phyloP scores from a whole-genome alignment of 2,888 invertebrate genomes.

The Drosophila mulleri region DNA sequence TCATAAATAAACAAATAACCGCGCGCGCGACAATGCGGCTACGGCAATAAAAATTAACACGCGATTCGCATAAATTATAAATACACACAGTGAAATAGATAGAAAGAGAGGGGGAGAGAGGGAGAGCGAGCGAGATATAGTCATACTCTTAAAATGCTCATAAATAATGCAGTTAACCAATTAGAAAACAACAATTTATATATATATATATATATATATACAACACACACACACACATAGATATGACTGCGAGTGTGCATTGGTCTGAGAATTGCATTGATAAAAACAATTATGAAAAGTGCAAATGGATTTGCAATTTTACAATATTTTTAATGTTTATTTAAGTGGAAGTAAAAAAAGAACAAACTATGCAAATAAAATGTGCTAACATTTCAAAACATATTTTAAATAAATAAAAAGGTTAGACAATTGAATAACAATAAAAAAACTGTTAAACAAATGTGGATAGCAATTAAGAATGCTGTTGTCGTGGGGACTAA shows the following conservation, averaged over 20 bases:
- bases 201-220: background rate
- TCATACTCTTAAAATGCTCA: constrained; percentile 41
- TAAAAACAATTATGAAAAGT: constrained; percentile 55
- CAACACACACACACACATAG: background rate
- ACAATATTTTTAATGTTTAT: constrained; percentile 39
- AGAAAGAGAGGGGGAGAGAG: background rate
- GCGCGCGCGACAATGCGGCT: constrained; percentile 46
- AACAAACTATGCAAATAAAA: constrained; percentile 25
- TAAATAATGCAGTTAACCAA: constrained; percentile 65
- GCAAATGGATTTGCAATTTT: constrained; percentile 56
- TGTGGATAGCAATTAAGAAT: background rate
- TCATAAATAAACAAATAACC: constrained; percentile 55
- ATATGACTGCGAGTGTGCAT: constrained; percentile 3
- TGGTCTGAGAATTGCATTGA: constrained; percentile 31
- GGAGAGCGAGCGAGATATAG: constrained; percentile 28
- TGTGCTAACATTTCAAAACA: constrained; percentile 26
- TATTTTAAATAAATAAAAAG: constrained; percentile 24
- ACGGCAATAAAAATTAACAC: constrained; percentile 64
- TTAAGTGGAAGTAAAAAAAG: constrained; percentile 16
- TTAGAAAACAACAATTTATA: constrained; percentile 48
- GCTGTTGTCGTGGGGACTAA: background rate
- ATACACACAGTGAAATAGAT: constrained; percentile 13
- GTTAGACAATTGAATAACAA: background rate
- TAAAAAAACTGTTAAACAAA: constrained; percentile 6
- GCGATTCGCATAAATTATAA: constrained; percentile 46